Evolutionary conservation across 1,140 invertebrate genomes (phyloP), one percentile per base, ranked within the genome.

Genomic region (Bombus ignitus): DNA sequence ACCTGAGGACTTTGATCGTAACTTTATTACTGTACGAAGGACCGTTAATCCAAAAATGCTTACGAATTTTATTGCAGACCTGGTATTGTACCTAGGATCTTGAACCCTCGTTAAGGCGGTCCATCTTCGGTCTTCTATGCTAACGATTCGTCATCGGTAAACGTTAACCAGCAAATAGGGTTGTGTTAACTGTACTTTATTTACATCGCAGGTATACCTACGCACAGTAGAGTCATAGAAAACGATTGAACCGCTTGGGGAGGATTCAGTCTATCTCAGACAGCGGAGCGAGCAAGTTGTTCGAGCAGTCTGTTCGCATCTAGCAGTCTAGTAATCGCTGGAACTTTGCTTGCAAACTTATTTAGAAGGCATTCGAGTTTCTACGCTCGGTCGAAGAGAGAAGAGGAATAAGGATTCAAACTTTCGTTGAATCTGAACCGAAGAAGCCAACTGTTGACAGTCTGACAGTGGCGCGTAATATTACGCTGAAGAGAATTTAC

Each of bases 101-200:
- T 13, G 42, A 15, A 44, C 32, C 15, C 15, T 13, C 9, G 1
- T 22, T 10, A 28, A 8, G 13, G 25, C 59, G 2, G 6, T n/a
- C 15, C 28, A 42, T 32, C 28, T 39, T 25, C 18, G 13, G 57
- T 8, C 0, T 0, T 8, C 5, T 6, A 2, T 6, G 5, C 0
- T 8, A 2, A 5, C 8, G 0, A 53, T 6, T 53, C 0, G 0
- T 0, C 18, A 4, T 3, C 3, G 15, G 53, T 39, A 12, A 1
- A 10, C 1, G 2, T 4, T 28, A 25, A 37, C 15, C 6, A 0
- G 1, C 0, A 28, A 59, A 28, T 0, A 4, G 0, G 0, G 2
- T 6, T 59, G 3, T 57, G n/a, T 62, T 65, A 77, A 62, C 25
- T 4, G 1, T 1, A 42, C 6, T 9, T 66, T 32, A 1, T 78